A percentile compares a stretch with the other conserved stretches of the same genome.
phyloP scores from a whole-genome alignment of 2,113 vertebrate genomes.

The Arvicanthis niloticus region DNA sequence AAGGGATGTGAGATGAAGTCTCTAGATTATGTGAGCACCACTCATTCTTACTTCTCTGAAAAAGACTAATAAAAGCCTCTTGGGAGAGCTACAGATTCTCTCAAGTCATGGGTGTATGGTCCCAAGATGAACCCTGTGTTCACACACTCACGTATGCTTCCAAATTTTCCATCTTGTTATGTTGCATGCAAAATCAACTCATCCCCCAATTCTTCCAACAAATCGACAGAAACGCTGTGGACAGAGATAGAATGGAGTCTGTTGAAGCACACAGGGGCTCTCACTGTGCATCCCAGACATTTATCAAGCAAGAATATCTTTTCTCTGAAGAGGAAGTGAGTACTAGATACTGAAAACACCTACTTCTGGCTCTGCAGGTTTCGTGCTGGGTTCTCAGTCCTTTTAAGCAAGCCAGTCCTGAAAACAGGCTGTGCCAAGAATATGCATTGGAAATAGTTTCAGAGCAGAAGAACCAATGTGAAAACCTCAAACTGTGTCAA shows the following conservation, averaged over 20 bases:
- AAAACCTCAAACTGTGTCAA: not conserved
- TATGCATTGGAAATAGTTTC: not conserved
- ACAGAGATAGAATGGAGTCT: not conserved
- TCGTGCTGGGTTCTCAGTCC: not conserved
- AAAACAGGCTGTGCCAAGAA: not conserved
- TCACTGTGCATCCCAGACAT: not conserved
- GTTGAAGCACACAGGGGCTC: not conserved
- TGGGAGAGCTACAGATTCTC: not conserved
- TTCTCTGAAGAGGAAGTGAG: not conserved
- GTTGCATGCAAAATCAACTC: not conserved
- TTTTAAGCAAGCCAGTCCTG: not conserved
- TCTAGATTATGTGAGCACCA: not conserved
- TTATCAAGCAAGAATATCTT: not conserved
- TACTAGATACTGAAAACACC: not conserved
- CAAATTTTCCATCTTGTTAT: not conserved
- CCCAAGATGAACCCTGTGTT: not conserved
- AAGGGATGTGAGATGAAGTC: not conserved
- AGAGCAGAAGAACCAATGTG: not conserved
- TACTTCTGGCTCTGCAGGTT: not conserved
- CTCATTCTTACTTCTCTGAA: not conserved
- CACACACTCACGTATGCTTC: not conserved
- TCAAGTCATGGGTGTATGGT: accelerated
- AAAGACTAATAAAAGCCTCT: not conserved
- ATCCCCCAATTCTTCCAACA: not conserved
- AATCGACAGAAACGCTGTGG: not conserved